These are phyloP conservation scores for Eupithecia abbreviata DNA, from an alignment of 2,888 invertebrate genomes.

Conservation along the genomic window DNA sequence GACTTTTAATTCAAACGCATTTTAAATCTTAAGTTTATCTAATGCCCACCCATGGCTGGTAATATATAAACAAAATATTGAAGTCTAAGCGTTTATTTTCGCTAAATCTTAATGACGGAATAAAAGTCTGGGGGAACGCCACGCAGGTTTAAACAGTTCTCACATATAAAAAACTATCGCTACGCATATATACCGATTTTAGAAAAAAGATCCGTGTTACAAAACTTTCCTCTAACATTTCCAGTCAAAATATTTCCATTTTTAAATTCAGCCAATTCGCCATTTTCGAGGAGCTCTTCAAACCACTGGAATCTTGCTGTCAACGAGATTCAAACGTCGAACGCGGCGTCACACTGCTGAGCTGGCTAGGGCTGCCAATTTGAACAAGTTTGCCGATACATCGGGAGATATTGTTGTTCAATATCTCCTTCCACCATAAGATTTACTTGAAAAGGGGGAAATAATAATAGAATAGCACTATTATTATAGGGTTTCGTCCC, in stretches of 20 bases:
- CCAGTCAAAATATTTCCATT: neutral
- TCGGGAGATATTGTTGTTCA: neutral
- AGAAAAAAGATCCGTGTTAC: neutral
- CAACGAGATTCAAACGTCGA: constrained; percentile 6
- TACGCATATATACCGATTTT: too few species aligned
- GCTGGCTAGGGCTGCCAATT: constrained; percentile 4
- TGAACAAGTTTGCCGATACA: neutral
- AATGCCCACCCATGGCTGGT: neutral
- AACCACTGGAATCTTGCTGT: constrained; percentile 14
- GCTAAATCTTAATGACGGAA: too few species aligned
- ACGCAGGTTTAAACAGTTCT: too few species aligned
- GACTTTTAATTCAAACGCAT: neutral
- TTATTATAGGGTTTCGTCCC: too few species aligned
- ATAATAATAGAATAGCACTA: too few species aligned
- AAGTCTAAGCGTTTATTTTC: too few species aligned
- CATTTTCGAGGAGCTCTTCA: neutral
- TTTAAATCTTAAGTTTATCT: neutral
- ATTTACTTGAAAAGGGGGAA: too few species aligned
- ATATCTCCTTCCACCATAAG: too few species aligned
- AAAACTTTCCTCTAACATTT: neutral
- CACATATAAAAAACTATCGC: neutral
- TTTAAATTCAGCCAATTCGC: neutral
- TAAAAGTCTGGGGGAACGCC: too few species aligned
- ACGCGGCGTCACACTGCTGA: neutral
- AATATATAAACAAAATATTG: neutral